Evolutionary conservation across 2,113 vertebrate genomes (phyloP), one percentile per base, ranked within the genome.

Genomic region (Ochotona curzoniae): DNA sequence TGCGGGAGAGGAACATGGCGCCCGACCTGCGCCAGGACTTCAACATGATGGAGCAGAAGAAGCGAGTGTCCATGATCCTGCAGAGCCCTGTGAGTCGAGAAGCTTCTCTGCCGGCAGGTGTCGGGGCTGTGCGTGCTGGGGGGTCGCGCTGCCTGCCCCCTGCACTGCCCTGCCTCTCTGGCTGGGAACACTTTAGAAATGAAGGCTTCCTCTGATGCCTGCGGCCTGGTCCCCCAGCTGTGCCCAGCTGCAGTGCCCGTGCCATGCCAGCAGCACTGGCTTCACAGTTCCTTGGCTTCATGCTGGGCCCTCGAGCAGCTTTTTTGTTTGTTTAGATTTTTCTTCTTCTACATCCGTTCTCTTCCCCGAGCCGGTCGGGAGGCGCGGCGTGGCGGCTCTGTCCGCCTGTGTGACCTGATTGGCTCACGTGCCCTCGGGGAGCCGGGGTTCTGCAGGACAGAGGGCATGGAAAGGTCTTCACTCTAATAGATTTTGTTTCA

Each of bases 1-100:
- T 99, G 97, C 98, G 99, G 71, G 99, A 99, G 96, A 98, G 99
- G 93, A 99, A 99, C 97, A 99, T 99, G 99, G 99, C 99, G 0
- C 99, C 99, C 1, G 99, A 99, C 96, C 99, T 99, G 83, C 98
- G 99, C 82, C 99, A 99, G 97, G 99, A 99, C 97, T 99, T 99
- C 97, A 99, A 99, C 96, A 99, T 99, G 99, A 99, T 99, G 99
- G 99, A 99, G 95, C 99, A 99, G 93, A 99, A 98, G 96, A 99
- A 99, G 97, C 98, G 99, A 91, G 99, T 99, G n/a, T 99, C 99
- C 96, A 99, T 99, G 99, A 99, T 99, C 66, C 98, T 99, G 67
- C 99, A 99, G 89, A 99, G 99, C 82, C 99, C 99, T 8, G 99
- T 99, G 97, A 99, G 95, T 82, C 0, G 67, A 11, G 28, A 20